Conservation (phyloP, 1,140 invertebrate genomes). For the Bombus impatiens region DNA sequence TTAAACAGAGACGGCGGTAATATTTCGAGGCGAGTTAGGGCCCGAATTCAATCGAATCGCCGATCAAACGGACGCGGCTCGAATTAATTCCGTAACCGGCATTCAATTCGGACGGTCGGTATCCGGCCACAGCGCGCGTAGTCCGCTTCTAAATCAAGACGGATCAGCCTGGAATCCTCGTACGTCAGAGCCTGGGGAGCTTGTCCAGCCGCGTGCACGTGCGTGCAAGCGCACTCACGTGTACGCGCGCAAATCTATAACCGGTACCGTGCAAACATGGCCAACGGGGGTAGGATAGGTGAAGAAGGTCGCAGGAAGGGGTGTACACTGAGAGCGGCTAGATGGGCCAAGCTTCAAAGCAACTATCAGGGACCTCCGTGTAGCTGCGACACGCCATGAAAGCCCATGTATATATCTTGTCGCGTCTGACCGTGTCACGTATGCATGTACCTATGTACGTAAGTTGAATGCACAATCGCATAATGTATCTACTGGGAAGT, state of each 20-base stretch:
- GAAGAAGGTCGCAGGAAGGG: too few species aligned
- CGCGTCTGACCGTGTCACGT: not conserved
- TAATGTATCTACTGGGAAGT: not conserved
- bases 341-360: not conserved
- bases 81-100: constrained; percentile 46
- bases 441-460: not conserved
- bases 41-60: constrained; percentile 43
- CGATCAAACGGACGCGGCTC: constrained; percentile 43
- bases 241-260: constrained; percentile 29
- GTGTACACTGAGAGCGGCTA: not conserved
- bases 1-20: constrained; percentile 28
- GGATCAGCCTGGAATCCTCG: constrained; percentile 50
- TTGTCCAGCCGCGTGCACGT: constrained; percentile 27
- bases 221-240: constrained; percentile 37
- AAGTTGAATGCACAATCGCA: not conserved
- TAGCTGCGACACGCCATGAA: constrained; percentile 18
- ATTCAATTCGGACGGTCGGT: constrained; percentile 40
- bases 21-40: constrained; percentile 36
- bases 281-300: not conserved
- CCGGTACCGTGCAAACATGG: not conserved
- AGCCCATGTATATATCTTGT: constrained; percentile 14
- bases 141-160: constrained; percentile 50
- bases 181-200: constrained; percentile 34
- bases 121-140: constrained; percentile 15
- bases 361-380: not conserved